Conservation (phyloP, 2,888 invertebrate species). For the Liopterus haemorrhoidalis region DNA sequence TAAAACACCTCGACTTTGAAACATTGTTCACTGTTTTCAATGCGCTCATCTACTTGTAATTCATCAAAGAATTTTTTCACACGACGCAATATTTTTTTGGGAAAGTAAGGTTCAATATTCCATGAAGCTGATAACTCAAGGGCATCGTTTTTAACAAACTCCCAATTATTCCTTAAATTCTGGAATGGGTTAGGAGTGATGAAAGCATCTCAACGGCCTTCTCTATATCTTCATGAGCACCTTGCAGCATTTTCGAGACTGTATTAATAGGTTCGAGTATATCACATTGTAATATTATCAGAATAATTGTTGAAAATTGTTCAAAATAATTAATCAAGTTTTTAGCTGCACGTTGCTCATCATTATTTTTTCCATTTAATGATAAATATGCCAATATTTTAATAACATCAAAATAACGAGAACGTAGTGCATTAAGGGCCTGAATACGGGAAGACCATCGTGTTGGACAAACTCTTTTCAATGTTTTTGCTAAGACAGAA, state of each 20-base stretch:
- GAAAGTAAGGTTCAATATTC: constrained; percentile 13
- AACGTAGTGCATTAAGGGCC: too few species aligned
- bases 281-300: constrained; percentile 18
- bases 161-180: constrained; percentile 14
- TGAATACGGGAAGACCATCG: constrained; percentile 7
- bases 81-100: too few species aligned
- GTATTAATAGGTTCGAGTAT: constrained; percentile 16
- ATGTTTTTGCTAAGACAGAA: not conserved
- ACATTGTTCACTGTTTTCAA: too few species aligned
- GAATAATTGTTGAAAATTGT: constrained; percentile 13
- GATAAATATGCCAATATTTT: constrained; percentile 10
- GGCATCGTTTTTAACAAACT: constrained; percentile 16
- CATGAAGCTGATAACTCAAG: constrained; percentile 10
- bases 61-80: too few species aligned
- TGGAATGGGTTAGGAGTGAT: constrained; percentile 15
- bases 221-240: constrained; percentile 14
- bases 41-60: too few species aligned
- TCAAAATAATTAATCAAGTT: constrained; percentile 16
- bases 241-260: constrained; percentile 16
- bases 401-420: constrained; percentile 2
- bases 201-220: constrained; percentile 4
- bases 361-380: constrained; percentile 13
- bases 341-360: constrained; percentile 12
- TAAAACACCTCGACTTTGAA: too few species aligned
- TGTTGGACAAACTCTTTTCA: constrained; percentile 4